Conservation (phyloP, 2,888 invertebrate genomes). For the Holacanthella duospinosa region DNA sequence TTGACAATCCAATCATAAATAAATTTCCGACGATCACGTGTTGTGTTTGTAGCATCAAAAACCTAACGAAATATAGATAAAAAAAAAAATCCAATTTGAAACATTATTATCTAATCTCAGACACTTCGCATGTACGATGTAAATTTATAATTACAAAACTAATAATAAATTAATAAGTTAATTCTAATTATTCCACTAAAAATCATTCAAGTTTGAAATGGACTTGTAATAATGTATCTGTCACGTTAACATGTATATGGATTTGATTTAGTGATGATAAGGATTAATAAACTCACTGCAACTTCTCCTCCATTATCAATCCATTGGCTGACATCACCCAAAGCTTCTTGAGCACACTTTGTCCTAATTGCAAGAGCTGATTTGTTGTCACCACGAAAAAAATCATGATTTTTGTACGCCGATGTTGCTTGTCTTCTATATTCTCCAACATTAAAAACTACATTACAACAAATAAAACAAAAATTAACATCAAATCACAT, state of each 20-base stretch:
- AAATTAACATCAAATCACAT: too few relatives aligned
- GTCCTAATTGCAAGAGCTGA: constrained; percentile 92
- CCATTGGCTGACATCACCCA: constrained; percentile 90
- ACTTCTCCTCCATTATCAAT: constrained; percentile 82
- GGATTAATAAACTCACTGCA: constrained; percentile 70
- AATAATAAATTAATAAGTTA: too few relatives aligned
- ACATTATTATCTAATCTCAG: too few relatives aligned
- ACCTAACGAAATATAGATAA: constrained; percentile 50
- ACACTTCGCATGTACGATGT: too few relatives aligned
- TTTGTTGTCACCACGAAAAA: constrained; percentile 90
- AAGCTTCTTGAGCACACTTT: constrained; percentile 85
- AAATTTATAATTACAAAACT: too few relatives aligned
- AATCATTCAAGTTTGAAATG: too few relatives aligned
- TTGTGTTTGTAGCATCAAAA: constrained; percentile 98
- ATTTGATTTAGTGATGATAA: too few relatives aligned
- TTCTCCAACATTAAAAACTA: constrained; percentile 97
- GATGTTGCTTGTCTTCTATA: constrained; percentile 90
- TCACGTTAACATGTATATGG: too few relatives aligned
- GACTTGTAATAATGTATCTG: too few relatives aligned
- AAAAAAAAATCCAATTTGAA: too few relatives aligned
- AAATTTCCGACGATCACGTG: constrained; percentile 73
- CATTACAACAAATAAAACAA: too few relatives aligned
- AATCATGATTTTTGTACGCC: constrained; percentile 90
- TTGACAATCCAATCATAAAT: constrained; percentile 79
- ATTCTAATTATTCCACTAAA: too few relatives aligned